Evolutionary conservation across 1,140 invertebrate genomes (phyloP), one percentile per base, ranked within the genome.

Genomic region (Heliconius melpomene): DNA sequence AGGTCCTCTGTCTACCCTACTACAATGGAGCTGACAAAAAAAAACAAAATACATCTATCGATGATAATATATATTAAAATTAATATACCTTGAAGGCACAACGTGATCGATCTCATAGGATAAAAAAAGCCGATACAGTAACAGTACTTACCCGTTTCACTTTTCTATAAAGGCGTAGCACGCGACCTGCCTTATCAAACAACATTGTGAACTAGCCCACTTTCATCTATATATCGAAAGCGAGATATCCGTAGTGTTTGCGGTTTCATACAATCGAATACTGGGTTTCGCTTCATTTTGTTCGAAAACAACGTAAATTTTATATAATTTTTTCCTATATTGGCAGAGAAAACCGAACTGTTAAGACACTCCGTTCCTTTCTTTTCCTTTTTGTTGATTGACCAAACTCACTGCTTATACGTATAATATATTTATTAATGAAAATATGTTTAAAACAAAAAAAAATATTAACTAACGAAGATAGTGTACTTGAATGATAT

Each of bases 191-290:
- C 76, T 87, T 90, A 90, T 91, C 86, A 87, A 87, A 86, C 86
- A 88, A 82, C 87, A 81, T 81, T 84, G 86, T 84, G 87, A 86
- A 87, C 83, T 87, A 90, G 86, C 87, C 89, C 80, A 90, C 90
- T 93, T 91, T 93, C 90, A 83, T 86, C 85, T 85, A 89, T 89
- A 87, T 85, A 89, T 90, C 87, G 89, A 91, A 93, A 92, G 89
- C 90, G 90, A 88, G 70, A 66, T 26, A 77, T 72, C 76, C 70
- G 70, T 87, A 82, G 81, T 83, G 88, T 91, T 91, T 90, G 91
- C 85, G 89, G 90, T 92, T 90, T 84, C 85, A 86, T 88, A 90
- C 89, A 89, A 93, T 90, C 90, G 86, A 93, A 92, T 93, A 88
- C 86, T 85, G 81, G 81, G 86, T 88, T 86, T 85, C 81, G 81